Conservation (phyloP, 1,140 invertebrate species). For the Pararge aegeria region DNA sequence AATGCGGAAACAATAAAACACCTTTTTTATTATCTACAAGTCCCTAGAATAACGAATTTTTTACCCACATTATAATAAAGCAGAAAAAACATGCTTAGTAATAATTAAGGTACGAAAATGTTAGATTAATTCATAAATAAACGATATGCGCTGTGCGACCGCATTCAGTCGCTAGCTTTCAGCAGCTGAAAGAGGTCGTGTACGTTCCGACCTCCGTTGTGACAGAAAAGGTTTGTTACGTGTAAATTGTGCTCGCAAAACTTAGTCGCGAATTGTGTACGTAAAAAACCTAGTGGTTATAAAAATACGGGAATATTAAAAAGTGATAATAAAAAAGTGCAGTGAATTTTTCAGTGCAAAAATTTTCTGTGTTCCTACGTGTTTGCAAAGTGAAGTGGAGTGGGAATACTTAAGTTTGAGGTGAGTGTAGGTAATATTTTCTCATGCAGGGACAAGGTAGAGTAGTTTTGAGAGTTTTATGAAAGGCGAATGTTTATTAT, state of each 20-base stretch:
- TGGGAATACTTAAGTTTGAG: too few species aligned
- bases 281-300: background rate
- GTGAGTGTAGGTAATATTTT: too few species aligned
- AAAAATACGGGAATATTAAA: background rate
- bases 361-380: too few species aligned
- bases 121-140: background rate
- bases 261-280: background rate
- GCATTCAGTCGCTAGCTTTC: constrained; percentile 13
- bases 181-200: constrained; percentile 12
- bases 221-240: background rate
- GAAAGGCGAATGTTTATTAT: too few species aligned
- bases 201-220: background rate
- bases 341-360: background rate
- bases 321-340: background rate
- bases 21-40: too few species aligned
- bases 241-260: background rate
- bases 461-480: too few species aligned
- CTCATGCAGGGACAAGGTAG: too few species aligned
- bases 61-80: too few species aligned
- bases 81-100: too few species aligned
- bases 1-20: too few species aligned
- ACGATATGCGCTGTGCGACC: background rate
- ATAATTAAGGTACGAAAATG: background rate
- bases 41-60: too few species aligned
- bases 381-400: too few species aligned